phyloP scores from a whole-genome alignment of 2,797 vertebrate genomes.

The Phrynocephalus guinanensis region DNA sequence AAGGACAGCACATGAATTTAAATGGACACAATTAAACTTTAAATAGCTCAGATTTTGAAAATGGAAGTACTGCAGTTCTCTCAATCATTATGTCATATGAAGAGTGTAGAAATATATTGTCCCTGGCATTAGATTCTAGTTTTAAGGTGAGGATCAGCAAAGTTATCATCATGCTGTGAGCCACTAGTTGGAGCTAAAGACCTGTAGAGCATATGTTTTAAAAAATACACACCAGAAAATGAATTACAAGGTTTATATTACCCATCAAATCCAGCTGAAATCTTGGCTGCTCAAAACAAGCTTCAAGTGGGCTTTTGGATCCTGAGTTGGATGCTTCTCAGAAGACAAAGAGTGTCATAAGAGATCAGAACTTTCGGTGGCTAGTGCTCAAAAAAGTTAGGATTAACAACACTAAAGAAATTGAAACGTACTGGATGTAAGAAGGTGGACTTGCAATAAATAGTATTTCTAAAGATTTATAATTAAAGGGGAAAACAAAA shows the following conservation, averaged over 20 bases:
- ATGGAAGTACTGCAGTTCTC: neutral
- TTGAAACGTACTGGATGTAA: constrained; percentile 21
- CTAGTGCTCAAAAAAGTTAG: constrained; percentile 15
- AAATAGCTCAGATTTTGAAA: neutral
- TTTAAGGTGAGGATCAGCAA: constrained; percentile 44
- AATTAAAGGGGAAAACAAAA: constrained; percentile 20
- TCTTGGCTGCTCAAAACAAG: constrained; percentile 44
- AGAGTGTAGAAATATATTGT: constrained; percentile 42
- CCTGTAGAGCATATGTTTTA: constrained; percentile 67
- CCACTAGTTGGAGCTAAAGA: constrained; percentile 79
- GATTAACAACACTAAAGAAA: constrained; percentile 30
- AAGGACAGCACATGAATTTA: neutral
- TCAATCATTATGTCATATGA: constrained; percentile 26
- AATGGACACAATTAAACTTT: constrained; percentile 12
- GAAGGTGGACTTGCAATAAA: constrained; percentile 32
- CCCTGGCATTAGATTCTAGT: constrained; percentile 42
- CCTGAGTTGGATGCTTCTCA: constrained; percentile 23
- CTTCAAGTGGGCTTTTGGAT: constrained; percentile 40
- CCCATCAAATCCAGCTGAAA: constrained; percentile 44
- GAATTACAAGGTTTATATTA: constrained; percentile 39
- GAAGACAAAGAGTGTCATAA: constrained; percentile 27
- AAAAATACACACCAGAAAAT: constrained; percentile 10
- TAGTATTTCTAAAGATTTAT: neutral
- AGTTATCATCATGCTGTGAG: constrained; percentile 70
- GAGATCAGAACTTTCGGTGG: neutral